Conservation (phyloP, 2,797 vertebrate genomes). For the Pteropus rufus region DNA sequence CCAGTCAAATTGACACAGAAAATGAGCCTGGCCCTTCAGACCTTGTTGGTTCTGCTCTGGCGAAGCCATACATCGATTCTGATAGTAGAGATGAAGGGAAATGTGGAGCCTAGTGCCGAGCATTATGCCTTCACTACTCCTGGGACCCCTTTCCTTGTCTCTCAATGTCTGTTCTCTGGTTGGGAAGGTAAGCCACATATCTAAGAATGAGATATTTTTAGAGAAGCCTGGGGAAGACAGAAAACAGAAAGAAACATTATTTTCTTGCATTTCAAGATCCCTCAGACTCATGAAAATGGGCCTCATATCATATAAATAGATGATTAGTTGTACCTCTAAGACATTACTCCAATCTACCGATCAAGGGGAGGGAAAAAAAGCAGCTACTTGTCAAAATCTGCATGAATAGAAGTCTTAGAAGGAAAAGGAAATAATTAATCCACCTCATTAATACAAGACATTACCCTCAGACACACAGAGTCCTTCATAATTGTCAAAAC, state of each 20-base stretch:
- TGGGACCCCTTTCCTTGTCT: background rate
- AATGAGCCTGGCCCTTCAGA: background rate
- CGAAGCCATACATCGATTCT: fast-evolving
- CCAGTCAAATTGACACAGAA: background rate
- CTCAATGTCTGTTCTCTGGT: background rate
- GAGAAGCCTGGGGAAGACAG: background rate
- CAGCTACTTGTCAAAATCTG: slow-evolving; percentile 64
- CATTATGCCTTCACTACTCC: background rate
- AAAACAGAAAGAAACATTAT: slow-evolving; percentile 30
- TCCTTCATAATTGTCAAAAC: slow-evolving; percentile 68
- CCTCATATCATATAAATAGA: slow-evolving; percentile 31
- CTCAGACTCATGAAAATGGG: slow-evolving; percentile 13
- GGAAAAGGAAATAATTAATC: slow-evolving; percentile 65
- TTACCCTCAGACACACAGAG: slow-evolving; percentile 62
- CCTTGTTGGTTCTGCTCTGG: background rate
- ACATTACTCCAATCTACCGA: slow-evolving; percentile 39
- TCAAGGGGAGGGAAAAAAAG: background rate
- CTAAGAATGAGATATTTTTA: background rate
- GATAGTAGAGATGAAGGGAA: background rate
- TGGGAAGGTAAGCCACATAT: background rate
- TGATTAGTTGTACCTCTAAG: slow-evolving; percentile 53
- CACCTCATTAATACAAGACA: slow-evolving; percentile 65
- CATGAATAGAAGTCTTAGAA: slow-evolving; percentile 41
- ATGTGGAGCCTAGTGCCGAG: fast-evolving
- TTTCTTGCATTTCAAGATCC: slow-evolving; percentile 12